Percentiles rank a stretch among this genome's conserved stretches.
Conservation (phyloP, 2,888 invertebrate genomes). For the Noctua fimbriata region DNA sequence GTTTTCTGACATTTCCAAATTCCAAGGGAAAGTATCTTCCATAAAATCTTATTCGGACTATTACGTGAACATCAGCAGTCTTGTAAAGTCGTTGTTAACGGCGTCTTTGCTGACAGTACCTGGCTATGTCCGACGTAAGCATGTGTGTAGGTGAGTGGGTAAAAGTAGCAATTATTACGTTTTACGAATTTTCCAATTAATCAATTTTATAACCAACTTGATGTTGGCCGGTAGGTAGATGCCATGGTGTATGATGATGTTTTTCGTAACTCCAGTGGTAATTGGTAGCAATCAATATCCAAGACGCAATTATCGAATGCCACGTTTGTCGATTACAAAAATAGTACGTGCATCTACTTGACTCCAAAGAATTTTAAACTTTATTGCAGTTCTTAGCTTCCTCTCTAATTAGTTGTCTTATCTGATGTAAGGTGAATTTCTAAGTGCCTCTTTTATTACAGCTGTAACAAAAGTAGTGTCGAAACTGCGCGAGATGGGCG, state of each 20-base stretch:
- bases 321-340: conserved; percentile 33
- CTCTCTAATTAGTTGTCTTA: conserved; percentile 5
- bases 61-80: not conserved
- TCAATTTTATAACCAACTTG: conserved; percentile 10
- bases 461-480: conserved; percentile 86
- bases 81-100: not conserved
- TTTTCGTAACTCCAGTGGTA: conserved; percentile 37
- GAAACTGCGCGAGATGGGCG: conserved; percentile 89
- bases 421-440: not conserved
- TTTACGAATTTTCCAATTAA: conserved; percentile 28
- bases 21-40: not conserved
- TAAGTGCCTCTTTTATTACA: conserved; percentile 59
- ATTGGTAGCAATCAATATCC: conserved; percentile 38
- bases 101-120: conserved; percentile 2
- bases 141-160: not conserved
- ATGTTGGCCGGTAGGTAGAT: not conserved
- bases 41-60: not conserved
- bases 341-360: conserved; percentile 2
- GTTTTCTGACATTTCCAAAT: not conserved
- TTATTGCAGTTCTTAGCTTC: conserved; percentile 12
- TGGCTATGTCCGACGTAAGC: not conserved
- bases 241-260: not conserved
- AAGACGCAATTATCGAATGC: conserved; percentile 31
- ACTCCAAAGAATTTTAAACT: not conserved
- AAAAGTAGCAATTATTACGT: conserved; percentile 18